Percentiles rank a stretch among this genome's conserved stretches.
Evolutionary conservation across 1,140 invertebrate species (phyloP).

Genomic region (Atta texana): DNA sequence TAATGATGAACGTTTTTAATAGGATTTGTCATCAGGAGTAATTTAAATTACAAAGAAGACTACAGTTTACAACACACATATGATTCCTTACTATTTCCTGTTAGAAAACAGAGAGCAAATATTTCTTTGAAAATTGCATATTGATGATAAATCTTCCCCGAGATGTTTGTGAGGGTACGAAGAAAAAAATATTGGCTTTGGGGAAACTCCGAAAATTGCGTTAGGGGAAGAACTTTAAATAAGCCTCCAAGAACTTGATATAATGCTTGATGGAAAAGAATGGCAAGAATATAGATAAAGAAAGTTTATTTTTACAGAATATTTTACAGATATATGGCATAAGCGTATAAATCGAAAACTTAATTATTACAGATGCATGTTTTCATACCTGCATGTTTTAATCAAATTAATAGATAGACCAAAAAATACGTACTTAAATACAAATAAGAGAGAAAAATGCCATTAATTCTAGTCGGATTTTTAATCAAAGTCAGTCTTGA

Average conservation of each 20-base stretch:
- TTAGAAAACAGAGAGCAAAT: neutral
- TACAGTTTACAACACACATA: neutral
- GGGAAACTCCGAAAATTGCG: neutral
- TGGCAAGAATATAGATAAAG: neutral
- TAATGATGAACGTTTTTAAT: neutral
- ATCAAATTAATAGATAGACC: too few species aligned
- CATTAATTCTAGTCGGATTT: too few species aligned
- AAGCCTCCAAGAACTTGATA: neutral
- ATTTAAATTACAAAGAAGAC: constrained; percentile 3
- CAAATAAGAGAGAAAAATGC: too few species aligned
- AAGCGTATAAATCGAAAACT: neutral
- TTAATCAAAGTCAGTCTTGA: neutral
- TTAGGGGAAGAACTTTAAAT: constrained; percentile 26
- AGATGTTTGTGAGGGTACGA: neutral
- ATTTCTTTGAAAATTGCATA: constrained; percentile 4
- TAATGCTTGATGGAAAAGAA: neutral
- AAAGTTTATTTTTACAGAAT: neutral
- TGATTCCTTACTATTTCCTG: neutral
- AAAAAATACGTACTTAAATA: too few species aligned
- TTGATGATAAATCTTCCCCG: neutral
- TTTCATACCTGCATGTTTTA: neutral
- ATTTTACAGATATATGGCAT: neutral
- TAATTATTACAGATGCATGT: constrained; percentile 19
- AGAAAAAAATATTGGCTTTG: constrained; percentile 28
- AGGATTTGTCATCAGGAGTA: neutral